Base-by-base conservation (phyloP, 2,797 vertebrate genomes). In the Poecilia wingei region DNA sequence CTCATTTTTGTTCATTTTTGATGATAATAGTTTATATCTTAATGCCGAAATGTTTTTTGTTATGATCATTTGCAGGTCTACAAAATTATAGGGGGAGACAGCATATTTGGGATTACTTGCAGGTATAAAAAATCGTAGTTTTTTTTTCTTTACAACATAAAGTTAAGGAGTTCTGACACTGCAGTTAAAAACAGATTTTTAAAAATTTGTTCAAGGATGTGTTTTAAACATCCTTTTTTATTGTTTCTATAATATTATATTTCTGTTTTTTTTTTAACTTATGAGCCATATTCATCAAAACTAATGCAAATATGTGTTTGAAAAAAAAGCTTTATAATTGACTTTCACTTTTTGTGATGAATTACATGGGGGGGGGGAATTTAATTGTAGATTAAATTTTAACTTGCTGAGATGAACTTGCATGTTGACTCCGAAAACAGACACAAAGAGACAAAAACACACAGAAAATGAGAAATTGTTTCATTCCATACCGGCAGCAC, bases 391-490 rank as follows among this genome's bases (percentile, higher is more conserved):
- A 41, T 25, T 39, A 22, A 25, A 41, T 33, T 41, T 22, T 68
- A 68, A 41, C 31, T 22, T 41, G 20, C 80, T 85, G 78, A 83
- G 82, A 47, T 18, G 59, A 45, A 33, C 31, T 4, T 81, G 84
- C 76, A 81, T 74, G 59, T 64, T 74, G 87, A 77, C 85, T 84
- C 81, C 75, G 79, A 92, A 85, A 82, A 39, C 10, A 68, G 46
- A 18, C 78, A 90, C 81, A 55, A 78, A 66, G 70, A 64, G 16
- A 79, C 73, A 80, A 72, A 53, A 84, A 70, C 76, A 84, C 81
- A 88, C 64, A 81, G 1, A 33, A 64, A 76, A 47, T 46, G 81
- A 82, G 74, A 92, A 79, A 90, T 78, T 84, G 74, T 81, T 81
- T 77, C 74, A 74, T 74, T 79, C 64, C 75, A 74, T 79, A 43